Conservation (phyloP, 2,888 invertebrate species). For the Stomorhina lunata region DNA sequence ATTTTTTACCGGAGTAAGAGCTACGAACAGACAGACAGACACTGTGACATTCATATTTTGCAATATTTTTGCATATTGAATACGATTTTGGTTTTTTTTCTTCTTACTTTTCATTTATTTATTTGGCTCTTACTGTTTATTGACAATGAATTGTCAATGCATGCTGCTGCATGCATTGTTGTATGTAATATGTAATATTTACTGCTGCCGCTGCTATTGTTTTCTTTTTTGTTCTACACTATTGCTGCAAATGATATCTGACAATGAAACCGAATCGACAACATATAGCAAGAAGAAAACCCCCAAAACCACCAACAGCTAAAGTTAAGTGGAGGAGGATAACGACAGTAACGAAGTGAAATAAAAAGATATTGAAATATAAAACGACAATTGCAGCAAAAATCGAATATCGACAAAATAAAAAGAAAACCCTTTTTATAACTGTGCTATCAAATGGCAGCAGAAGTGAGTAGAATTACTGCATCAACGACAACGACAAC, state of each 20-base stretch:
- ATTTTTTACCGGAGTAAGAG: too few relatives aligned
- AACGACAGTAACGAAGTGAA: neutral
- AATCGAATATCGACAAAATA: neutral
- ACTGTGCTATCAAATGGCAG: conserved; percentile 25
- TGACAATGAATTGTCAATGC: conserved; percentile 64
- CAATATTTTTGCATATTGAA: neutral
- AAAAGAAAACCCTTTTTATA: conserved; percentile 26
- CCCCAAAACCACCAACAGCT: conserved; percentile 33
- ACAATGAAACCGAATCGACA: conserved; percentile 44
- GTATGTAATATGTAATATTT: conserved; percentile 37
- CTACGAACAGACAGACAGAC: neutral
- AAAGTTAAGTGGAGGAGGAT: conserved; percentile 43
- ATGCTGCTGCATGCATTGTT: conserved; percentile 52
- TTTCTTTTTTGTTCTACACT: neutral
- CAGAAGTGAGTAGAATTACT: neutral
- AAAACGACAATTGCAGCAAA: neutral
- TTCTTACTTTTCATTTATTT: conserved; percentile 19
- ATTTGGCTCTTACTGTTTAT: conserved; percentile 53
- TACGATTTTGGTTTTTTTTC: neutral
- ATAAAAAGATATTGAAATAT: conserved; percentile 17
- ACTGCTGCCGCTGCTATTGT: conserved; percentile 1
- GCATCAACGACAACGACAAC: neutral
- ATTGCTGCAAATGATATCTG: conserved; percentile 23
- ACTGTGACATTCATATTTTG: conserved; percentile 13
- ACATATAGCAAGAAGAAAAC: conserved; percentile 23